Percentiles rank a stretch among this genome's conserved stretches.
These are phyloP conservation scores for Bombus waltoni DNA, from an alignment of 1,140 invertebrate genomes.

Conservation along the genomic window DNA sequence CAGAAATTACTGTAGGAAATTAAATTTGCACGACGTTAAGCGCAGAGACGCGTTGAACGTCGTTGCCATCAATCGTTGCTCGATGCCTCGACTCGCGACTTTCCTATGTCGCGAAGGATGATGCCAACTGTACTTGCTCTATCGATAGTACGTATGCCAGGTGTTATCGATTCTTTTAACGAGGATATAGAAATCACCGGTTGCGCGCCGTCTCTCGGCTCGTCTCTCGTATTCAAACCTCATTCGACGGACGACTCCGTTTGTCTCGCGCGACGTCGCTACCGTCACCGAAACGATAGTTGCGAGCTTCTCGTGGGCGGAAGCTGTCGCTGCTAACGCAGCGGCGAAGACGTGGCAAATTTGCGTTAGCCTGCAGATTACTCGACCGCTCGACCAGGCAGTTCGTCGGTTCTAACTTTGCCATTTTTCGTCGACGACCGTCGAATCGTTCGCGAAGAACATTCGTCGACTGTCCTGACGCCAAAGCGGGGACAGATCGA, in stretches of 20 bases:
- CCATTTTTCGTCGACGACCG: neutral
- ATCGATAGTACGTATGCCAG: neutral
- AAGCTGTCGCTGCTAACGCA: neutral
- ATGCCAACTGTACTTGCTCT: too few relatives aligned
- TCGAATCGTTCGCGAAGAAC: neutral
- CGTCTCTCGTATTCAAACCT: neutral
- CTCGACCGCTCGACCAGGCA: neutral
- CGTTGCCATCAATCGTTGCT: neutral
- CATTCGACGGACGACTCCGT: neutral
- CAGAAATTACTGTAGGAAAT: neutral
- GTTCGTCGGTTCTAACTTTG: neutral
- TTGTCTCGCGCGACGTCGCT: too few relatives aligned
- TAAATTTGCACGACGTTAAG: neutral
- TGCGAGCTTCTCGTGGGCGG: neutral
- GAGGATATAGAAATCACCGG: neutral
- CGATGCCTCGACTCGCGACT: neutral
- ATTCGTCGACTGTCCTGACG: neutral
- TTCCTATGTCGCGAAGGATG: neutral
- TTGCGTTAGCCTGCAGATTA: neutral
- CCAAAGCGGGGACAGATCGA: conserved; percentile 5
- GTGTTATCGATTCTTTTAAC: conserved; percentile 10
- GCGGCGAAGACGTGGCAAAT: neutral
- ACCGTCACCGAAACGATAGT: too few relatives aligned
- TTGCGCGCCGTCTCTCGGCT: neutral
- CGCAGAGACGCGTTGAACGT: neutral